A percentile compares a stretch with the other conserved stretches of the same genome.
phyloP scores from a whole-genome alignment of 1,140 invertebrate genomes.

The Goniozus legneri region DNA sequence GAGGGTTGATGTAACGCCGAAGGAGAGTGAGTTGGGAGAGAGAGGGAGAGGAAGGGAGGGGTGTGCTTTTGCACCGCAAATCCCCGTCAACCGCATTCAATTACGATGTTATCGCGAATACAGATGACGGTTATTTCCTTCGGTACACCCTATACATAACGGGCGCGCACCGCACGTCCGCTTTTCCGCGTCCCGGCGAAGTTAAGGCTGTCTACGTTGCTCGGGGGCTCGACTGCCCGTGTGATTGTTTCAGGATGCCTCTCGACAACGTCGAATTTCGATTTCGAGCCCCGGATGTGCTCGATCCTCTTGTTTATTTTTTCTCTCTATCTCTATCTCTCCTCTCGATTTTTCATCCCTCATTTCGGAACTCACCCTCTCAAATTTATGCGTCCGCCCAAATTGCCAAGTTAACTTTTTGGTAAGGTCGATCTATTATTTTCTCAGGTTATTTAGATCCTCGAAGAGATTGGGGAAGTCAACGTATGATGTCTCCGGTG shows the following conservation, averaged over 20 bases:
- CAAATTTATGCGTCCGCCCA: too few species aligned
- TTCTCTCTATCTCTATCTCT: too few species aligned
- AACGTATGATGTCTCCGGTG: too few species aligned
- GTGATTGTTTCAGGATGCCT: constrained; percentile 53
- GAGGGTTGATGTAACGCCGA: neutral
- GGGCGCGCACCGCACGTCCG: constrained; percentile 25
- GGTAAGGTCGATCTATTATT: too few species aligned
- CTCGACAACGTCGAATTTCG: constrained; percentile 26
- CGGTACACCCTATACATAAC: constrained; percentile 56
- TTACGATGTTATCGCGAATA: constrained; percentile 60
- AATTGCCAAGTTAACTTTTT: too few species aligned
- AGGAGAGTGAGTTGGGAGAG: constrained; percentile 15
- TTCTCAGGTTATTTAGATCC: too few species aligned
- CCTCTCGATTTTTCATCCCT: too few species aligned
- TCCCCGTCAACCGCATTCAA: constrained; percentile 59
- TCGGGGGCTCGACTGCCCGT: constrained; percentile 38
- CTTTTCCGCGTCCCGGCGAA: constrained; percentile 37
- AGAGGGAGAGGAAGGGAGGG: constrained; percentile 21
- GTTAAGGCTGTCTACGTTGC: constrained; percentile 43
- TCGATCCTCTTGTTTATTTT: neutral
- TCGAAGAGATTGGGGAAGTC: too few species aligned
- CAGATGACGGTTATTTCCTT: constrained; percentile 61
- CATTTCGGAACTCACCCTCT: too few species aligned
- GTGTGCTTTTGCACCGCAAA: constrained; percentile 45
- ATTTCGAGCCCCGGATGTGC: too few species aligned